Percentiles rank a stretch among this genome's conserved stretches.
These are phyloP conservation scores for Ornithoptera alexandrae DNA, from an alignment of 2,888 invertebrate species.

Conservation along the genomic window DNA sequence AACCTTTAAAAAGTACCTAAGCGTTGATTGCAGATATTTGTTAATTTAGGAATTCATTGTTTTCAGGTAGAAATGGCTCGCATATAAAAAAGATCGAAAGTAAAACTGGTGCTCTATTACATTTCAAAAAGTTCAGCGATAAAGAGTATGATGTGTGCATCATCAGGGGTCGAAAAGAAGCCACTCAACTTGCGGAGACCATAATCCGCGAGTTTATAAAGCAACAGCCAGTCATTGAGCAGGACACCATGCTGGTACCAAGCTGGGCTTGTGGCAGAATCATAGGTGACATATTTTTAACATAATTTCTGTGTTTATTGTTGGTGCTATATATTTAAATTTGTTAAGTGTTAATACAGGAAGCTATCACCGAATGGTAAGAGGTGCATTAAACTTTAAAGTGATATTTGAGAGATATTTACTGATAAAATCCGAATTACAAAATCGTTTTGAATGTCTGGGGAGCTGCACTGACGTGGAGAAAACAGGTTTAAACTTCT, in stretches of 20 bases:
- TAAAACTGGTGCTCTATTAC: slow-evolving; percentile 83
- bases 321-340: no score
- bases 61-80: slow-evolving; percentile 84
- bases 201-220: slow-evolving; percentile 83
- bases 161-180: slow-evolving; percentile 84
- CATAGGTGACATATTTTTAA: slow-evolving; percentile 74
- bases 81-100: slow-evolving; percentile 88
- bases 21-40: no score
- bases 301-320: neutral
- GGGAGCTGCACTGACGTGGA: no score
- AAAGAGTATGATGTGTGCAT: slow-evolving; percentile 83
- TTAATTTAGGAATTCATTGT: no score
- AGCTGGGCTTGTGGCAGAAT: slow-evolving; percentile 84
- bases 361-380: no score
- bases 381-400: no score
- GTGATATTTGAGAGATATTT: no score
- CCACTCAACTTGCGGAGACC: slow-evolving; percentile 85
- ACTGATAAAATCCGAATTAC: no score
- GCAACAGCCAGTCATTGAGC: slow-evolving; percentile 84
- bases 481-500: no score
- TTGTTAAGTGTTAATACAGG: no score
- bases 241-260: slow-evolving; percentile 84
- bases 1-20: no score
- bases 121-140: slow-evolving; percentile 75
- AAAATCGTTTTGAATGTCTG: no score